Evolutionary conservation across 2,888 invertebrate genomes (phyloP), one percentile per base, ranked within the genome.

Genomic region (Cremastinae sp.): DNA sequence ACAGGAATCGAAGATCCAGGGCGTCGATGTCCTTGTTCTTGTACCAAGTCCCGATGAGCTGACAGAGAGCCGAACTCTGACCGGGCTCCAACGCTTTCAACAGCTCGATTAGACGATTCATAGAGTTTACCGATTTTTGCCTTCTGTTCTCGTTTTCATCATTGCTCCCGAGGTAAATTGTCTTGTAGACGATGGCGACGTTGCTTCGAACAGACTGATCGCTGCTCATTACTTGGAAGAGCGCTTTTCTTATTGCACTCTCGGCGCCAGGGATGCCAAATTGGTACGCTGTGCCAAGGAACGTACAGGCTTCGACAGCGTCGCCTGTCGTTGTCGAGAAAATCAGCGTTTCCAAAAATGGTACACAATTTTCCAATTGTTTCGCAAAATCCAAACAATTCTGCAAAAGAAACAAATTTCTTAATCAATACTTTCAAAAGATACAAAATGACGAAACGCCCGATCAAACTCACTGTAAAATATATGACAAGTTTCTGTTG

Each of bases 241-340:
- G 76, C 10, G 88, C 88, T 77, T 85, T 87, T 22, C 84, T 86
- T 58, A 87, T 78, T 81, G 96, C 96, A 38, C 90, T 84, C 80
- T 93, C 92, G 1, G 95, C 94, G 61, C 93, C 93, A 75, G 93
- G 93, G n/a, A 96, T 93, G 65, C 94, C 93, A 85, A 96, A 96
- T 79, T 95, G 92, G 84, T 93, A 94, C 0, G 96, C 95, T 0
- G 94, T 93, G 0, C 96, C 95, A 82, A 98, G 95, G 87, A 98
- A 96, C 74, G 96, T 94, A 22, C 98, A 95, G 0, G 98, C 95
- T 88, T 98, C 98, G 65, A 94, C 92, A 10, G 97, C 95, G 88
- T 98, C 98, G 0, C 95, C 93, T 2, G 94, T 92, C 76, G 93
- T 93, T 79, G 93, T 93, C 0, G 95, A 94, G 87, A 93, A 92